Conservation (phyloP, 2,113 vertebrate species). For the Plotosus lineatus region DNA sequence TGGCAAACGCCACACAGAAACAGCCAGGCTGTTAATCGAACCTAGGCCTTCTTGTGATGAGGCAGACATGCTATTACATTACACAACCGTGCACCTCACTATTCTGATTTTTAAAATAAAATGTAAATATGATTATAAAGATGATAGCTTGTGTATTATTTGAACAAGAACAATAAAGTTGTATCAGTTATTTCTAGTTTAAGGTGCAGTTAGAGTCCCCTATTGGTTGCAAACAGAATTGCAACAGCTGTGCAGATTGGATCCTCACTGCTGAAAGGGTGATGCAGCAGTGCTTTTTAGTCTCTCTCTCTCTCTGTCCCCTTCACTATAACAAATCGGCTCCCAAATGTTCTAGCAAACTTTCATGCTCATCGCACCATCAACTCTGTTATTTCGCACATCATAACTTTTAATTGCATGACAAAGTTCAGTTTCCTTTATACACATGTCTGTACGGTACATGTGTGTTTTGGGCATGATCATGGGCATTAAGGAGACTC, state of each 20-base stretch:
- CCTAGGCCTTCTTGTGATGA: too few species aligned
- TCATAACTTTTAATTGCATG: not conserved
- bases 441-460: slow-evolving; percentile 21
- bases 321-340: not conserved
- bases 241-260: not conserved
- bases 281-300: not conserved
- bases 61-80: too few species aligned
- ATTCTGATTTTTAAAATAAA: too few species aligned
- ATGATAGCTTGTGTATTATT: not conserved
- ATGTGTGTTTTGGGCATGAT: slow-evolving; percentile 24
- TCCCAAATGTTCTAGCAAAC: not conserved
- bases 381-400: not conserved
- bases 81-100: too few species aligned
- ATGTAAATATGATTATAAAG: too few species aligned
- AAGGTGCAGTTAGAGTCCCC: not conserved
- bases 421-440: not conserved
- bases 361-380: not conserved
- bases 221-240: not conserved
- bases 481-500: too few species aligned
- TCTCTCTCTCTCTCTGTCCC: not conserved
- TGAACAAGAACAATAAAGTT: not conserved
- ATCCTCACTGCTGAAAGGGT: not conserved
- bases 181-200: not conserved
- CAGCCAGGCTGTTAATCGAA: too few species aligned
- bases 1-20: too few species aligned